Percentiles rank a stretch among this genome's conserved stretches.
phyloP scores from a whole-genome alignment of 2,113 vertebrate species.

The Cranoglanis bouderius region DNA sequence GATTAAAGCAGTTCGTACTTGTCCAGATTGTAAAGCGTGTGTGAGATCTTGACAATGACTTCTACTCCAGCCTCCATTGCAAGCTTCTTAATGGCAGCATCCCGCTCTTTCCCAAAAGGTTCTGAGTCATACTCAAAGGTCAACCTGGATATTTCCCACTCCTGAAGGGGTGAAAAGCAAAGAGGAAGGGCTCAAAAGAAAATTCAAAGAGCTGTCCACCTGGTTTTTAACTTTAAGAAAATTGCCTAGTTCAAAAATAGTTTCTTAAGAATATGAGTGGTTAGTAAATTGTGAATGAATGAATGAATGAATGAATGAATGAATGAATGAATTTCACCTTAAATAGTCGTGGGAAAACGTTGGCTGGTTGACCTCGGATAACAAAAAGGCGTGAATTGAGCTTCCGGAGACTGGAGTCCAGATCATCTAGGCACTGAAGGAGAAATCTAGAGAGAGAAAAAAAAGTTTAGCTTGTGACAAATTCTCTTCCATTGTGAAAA shows the following conservation, averaged over 20 bases:
- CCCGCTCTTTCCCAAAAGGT: conserved; percentile 77
- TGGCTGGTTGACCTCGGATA: conserved; percentile 77
- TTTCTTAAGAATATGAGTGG: not conserved
- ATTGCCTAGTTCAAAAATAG: not conserved
- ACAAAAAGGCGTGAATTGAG: conserved; percentile 79
- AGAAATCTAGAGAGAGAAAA: conserved; percentile 68
- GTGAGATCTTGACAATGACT: conserved; percentile 75
- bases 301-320: too few relatives aligned
- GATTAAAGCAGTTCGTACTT: conserved; percentile 60
- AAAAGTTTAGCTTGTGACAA: not conserved
- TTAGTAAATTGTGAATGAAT: not conserved
- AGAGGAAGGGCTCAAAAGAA: not conserved
- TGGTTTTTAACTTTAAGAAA: not conserved
- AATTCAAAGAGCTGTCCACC: not conserved
- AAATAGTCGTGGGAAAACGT: conserved; percentile 78
- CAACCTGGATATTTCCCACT: conserved; percentile 78
- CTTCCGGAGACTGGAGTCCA: conserved; percentile 74
- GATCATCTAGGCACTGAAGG: conserved; percentile 77
- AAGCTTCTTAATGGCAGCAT: conserved; percentile 78
- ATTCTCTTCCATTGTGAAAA: not conserved
- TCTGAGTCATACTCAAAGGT: conserved; percentile 78
- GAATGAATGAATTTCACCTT: conserved; percentile 61
- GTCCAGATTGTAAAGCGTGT: conserved; percentile 78
- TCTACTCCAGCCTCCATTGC: conserved; percentile 77
- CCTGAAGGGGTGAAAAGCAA: conserved; percentile 56